phyloP scores from a whole-genome alignment of 1,140 invertebrate species.

The Anthonomus grandis region DNA sequence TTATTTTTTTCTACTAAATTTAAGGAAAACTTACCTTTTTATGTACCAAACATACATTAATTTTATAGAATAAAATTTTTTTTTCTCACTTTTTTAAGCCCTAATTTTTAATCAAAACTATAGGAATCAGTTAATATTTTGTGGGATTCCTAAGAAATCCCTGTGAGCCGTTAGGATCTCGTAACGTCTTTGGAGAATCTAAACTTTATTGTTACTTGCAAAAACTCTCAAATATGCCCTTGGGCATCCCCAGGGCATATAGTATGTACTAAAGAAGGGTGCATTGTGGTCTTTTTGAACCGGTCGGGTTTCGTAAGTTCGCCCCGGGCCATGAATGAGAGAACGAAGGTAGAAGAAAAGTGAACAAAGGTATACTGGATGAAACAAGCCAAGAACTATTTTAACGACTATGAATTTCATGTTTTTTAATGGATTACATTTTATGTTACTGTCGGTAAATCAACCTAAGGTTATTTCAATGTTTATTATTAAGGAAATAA shows the following conservation, averaged over 20 bases:
- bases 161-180: neutral
- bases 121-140: neutral
- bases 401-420: neutral
- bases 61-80: neutral
- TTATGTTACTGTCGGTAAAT: neutral
- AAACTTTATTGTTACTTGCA: neutral
- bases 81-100: neutral
- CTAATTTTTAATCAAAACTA: neutral
- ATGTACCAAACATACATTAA: too few relatives aligned
- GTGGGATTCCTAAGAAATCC: neutral
- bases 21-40: too few relatives aligned
- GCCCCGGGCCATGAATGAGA: neutral
- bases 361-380: neutral
- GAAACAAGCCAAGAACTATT: neutral
- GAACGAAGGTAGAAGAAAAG: constrained; percentile 3
- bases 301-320: constrained; percentile 3
- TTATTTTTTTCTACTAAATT: too few relatives aligned
- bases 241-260: neutral
- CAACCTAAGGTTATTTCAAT: neutral
- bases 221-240: neutral
- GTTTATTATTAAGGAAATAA: neutral
- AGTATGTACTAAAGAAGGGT: constrained; percentile 5
- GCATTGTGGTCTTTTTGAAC: constrained; percentile 13
- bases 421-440: neutral
- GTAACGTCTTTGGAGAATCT: neutral